Evolutionary conservation across 2,888 invertebrate species (phyloP), one percentile per base, ranked within the genome.

Genomic region (Hermaeophaga mercurialis): DNA sequence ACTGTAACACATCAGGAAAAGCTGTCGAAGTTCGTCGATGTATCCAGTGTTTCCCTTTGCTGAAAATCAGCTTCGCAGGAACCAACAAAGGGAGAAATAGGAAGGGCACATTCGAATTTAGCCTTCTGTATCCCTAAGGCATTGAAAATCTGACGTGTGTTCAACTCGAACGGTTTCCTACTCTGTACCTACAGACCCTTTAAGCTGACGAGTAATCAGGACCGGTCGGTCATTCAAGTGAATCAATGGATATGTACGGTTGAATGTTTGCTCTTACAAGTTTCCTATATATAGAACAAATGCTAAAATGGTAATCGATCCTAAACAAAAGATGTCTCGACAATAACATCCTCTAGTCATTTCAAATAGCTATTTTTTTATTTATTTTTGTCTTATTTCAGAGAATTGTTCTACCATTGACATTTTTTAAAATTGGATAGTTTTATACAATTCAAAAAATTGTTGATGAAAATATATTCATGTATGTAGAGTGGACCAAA

Each of bases 141-240:
- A 59, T 64, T 56, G 57, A 56, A 67, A 67, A 67, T 66, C 61
- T 65, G 66, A 67, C 36, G 17, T 64, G 62, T 62, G 66, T 64
- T 57, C 59, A 47, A 63, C 60, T 65, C 54, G 54, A 61, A 58
- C 53, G 50, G 59, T 63, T 48, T 48, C 26, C 38, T 48, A 15
- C 36, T 17, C 15, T 14, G 26, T 39, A 38, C 28, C 38, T 28
- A 26, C 48, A n/a, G 14, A 48, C 38, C 48, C 39, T 24, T 39
- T 26, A 48, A 38, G 28, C n/a, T 47, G 47, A 47, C 34, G 26
- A 47, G 36, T n/a, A 48, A 48, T 48, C 48, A 48, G 48, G 36
- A 36, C 36, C 36, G 38, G 38, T 26, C 17, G 18, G 22, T n/a
- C 26, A 39, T 26, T 15, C 11, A 31, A 17, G 5, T 6, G 5